A percentile compares a stretch with the other conserved stretches of the same genome.
Evolutionary conservation across 2,888 invertebrate species (phyloP).

Genomic region (Macrophya alboannulata): DNA sequence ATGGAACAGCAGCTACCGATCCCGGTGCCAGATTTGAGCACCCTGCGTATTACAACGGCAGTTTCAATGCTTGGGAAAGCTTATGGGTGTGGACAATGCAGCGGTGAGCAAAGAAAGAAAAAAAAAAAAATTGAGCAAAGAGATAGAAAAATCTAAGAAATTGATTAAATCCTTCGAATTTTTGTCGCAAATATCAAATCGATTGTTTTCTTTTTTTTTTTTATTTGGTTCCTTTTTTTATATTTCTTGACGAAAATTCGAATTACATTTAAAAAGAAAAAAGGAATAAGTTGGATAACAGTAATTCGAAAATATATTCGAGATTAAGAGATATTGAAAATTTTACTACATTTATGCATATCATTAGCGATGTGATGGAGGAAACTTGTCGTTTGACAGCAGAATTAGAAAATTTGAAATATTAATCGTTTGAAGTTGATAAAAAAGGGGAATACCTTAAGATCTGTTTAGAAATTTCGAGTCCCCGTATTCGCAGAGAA

Average conservation of each 20-base stretch:
- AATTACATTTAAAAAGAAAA: background rate
- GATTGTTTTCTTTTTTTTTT: background rate
- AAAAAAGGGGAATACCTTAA: conserved; percentile 25
- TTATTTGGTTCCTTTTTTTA: background rate
- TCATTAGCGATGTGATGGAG: background rate
- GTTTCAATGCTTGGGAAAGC: conserved; percentile 83
- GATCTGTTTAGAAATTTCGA: conserved; percentile 12
- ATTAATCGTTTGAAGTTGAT: background rate
- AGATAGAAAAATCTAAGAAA: background rate
- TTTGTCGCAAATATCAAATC: background rate
- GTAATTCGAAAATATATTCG: background rate
- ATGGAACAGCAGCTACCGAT: conserved; percentile 80
- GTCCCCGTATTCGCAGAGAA: background rate
- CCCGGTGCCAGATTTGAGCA: conserved; percentile 81
- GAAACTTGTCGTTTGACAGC: background rate
- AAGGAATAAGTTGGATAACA: background rate
- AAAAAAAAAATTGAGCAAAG: conserved; percentile 6
- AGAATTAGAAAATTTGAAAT: background rate
- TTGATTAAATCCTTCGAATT: background rate
- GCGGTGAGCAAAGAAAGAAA: conserved; percentile 72
- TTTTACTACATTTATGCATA: background rate
- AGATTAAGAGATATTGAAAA: background rate
- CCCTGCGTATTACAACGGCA: conserved; percentile 81
- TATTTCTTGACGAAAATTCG: background rate
- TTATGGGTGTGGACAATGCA: conserved; percentile 81